Evolutionary conservation across 2,797 vertebrate genomes (phyloP), one percentile per base, ranked within the genome.

Genomic region (Gallinago stenura): DNA sequence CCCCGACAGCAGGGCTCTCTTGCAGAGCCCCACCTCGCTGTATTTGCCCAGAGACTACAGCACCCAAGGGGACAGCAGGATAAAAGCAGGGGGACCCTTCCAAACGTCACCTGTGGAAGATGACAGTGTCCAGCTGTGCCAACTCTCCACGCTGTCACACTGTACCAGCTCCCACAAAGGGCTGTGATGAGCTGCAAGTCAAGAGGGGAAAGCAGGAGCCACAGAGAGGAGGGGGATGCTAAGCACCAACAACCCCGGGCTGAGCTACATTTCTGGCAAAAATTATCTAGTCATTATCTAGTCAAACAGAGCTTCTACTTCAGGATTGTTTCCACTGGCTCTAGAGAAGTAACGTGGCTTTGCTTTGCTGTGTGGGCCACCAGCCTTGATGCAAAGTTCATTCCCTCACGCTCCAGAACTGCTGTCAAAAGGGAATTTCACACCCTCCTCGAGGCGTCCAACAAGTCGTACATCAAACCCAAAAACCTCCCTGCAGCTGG

Each of bases 81-180:
- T 8, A 45, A 26, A 48, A 58, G 19, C 26, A 31, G 24, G 31
- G 17, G 15, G 35, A 9, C 19, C 1, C 83, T 65, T 54, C 72
- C 37, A 4, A 0, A 8, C 1, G 1, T 5, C 39, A 28, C 50
- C 6, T 1, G 0, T 1, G 26, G 58, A 15, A 77, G 46, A 6
- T 2, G 60, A 18, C 0, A 2, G 53, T n/a, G 15, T 1, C 54
- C 87, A 24, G 82, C 84, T 53, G 2, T 45, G 57, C 64, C 14
- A 45, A 12, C 20, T 17, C 43, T 26, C 68, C 41, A 13, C 25
- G 33, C 45, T 7, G 39, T 21, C 22, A 4, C 0, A 16, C 22
- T n/a, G 16, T 14, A 57, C 1, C 43, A 22, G 75, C 60, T 77
- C 41, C 76, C 11, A 33, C 0, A 22, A 1, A 0, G 31, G 22